Conservation (phyloP, 2,888 invertebrate species). For the Leptinotarsa rubiginosa region DNA sequence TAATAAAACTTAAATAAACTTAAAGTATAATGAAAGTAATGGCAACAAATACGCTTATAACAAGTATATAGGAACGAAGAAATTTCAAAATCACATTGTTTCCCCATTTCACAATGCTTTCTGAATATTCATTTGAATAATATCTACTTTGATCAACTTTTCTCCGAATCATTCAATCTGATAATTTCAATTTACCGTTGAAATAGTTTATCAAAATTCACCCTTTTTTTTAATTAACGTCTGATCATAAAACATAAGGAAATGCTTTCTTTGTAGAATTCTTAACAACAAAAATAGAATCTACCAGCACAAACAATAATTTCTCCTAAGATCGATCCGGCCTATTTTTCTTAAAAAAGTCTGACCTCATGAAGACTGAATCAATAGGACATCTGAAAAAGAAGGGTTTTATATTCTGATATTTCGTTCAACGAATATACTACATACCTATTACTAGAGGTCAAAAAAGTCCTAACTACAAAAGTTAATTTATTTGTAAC, state of each 20-base stretch:
- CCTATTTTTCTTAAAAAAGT: neutral
- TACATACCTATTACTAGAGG: constrained; percentile 53
- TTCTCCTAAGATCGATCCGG: neutral
- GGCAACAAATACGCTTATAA: constrained; percentile 15
- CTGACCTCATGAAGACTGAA: constrained; percentile 52
- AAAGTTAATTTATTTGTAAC: constrained; percentile 32
- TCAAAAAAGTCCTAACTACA: constrained; percentile 43
- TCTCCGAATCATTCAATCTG: neutral
- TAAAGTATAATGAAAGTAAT: constrained; percentile 23
- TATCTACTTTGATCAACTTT: neutral
- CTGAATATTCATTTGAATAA: neutral
- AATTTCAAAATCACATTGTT: constrained; percentile 2
- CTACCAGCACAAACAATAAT: neutral
- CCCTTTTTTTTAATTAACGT: too few relatives aligned
- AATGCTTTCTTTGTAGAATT: neutral
- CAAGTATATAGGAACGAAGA: constrained; percentile 3
- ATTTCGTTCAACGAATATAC: constrained; percentile 48
- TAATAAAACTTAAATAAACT: constrained; percentile 21
- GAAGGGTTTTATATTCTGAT: constrained; percentile 55
- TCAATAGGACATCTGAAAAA: constrained; percentile 58
- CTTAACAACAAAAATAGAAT: neutral
- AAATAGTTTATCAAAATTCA: neutral
- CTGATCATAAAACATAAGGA: neutral
- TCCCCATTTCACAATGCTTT: constrained; percentile 2
- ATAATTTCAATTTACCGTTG: neutral